Evolutionary conservation across 92 coral and sea anemone genomes (phyloP).

Genomic region (Siderastrea radians): DNA sequence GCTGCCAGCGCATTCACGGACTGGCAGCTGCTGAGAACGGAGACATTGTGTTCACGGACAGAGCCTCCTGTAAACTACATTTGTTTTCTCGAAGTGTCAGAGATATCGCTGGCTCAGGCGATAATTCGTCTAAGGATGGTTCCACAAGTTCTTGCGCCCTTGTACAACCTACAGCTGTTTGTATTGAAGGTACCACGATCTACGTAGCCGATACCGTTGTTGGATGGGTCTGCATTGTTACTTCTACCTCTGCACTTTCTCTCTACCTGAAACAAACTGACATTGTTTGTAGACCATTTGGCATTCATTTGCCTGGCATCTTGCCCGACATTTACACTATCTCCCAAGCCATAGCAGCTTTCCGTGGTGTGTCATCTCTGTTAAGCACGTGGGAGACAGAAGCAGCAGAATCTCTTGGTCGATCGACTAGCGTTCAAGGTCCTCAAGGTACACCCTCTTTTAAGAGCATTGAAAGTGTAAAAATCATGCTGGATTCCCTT

Average conservation of each 20-base stretch:
- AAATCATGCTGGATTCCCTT: slow-evolving; percentile 39
- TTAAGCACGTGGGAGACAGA: slow-evolving; percentile 49
- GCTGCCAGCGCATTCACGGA: slow-evolving; percentile 49
- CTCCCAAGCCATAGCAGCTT: slow-evolving; percentile 43
- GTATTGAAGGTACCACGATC: slow-evolving; percentile 59
- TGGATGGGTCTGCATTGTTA: slow-evolving; percentile 44
- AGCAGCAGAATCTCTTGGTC: slow-evolving; percentile 32
- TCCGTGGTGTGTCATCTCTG: slow-evolving; percentile 33
- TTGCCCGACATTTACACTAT: slow-evolving; percentile 28
- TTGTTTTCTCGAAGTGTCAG: too few relatives aligned
- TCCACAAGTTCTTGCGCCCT: slow-evolving; percentile 37
- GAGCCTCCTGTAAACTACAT: too few relatives aligned
- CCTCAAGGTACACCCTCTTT: slow-evolving; percentile 55
- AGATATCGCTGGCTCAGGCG: slow-evolving; percentile 54
- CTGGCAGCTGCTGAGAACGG: slow-evolving; percentile 22
- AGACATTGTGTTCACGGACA: slow-evolving; percentile 45
- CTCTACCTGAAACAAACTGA: slow-evolving; percentile 50
- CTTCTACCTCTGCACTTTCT: slow-evolving; percentile 37
- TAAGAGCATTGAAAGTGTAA: slow-evolving; percentile 48
- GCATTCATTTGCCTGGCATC: slow-evolving; percentile 49
- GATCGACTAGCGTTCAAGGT: slow-evolving; percentile 49
- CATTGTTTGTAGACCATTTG: slow-evolving; percentile 45
- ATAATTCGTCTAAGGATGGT: slow-evolving; percentile 47
- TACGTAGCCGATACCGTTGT: slow-evolving; percentile 65
- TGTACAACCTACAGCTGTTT: slow-evolving; percentile 62